phyloP scores from a whole-genome alignment of 35 echinoderm and acorn worm genomes.

The Ptychodera flava region DNA sequence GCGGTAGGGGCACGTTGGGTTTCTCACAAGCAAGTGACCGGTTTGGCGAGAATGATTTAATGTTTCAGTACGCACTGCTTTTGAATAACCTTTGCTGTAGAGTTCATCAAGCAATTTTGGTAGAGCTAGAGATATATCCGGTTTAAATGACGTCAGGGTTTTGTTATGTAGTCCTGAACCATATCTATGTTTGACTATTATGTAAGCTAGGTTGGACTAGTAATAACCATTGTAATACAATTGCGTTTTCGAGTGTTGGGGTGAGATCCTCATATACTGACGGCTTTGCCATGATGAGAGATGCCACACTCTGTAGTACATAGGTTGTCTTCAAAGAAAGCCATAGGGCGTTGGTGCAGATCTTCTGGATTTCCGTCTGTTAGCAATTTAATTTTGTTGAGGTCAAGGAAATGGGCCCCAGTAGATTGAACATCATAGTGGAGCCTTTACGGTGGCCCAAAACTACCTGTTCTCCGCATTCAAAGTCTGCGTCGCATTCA shows the following conservation, averaged over 20 bases:
- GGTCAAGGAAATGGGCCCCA: not conserved
- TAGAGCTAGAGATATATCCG: slow-evolving; percentile 9
- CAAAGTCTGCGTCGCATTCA: too few species aligned
- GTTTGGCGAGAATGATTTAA: too few species aligned
- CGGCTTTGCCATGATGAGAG: not conserved
- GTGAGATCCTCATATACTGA: not conserved
- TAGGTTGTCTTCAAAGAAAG: slow-evolving; percentile 17
- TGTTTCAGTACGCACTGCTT: not conserved
- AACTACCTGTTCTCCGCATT: too few species aligned
- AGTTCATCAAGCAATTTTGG: slow-evolving; percentile 17
- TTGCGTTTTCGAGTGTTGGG: slow-evolving; percentile 13
- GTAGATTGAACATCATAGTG: not conserved
- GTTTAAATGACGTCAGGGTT: slow-evolving; percentile 8
- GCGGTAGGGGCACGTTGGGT: too few species aligned
- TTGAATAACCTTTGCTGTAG: not conserved
- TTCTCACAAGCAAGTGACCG: too few species aligned
- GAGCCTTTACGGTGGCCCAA: too few species aligned
- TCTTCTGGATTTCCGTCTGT: slow-evolving; percentile 5
- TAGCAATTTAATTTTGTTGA: slow-evolving; percentile 8
- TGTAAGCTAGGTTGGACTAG: not conserved
- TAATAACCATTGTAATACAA: not conserved
- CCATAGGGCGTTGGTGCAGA: slow-evolving; percentile 1
- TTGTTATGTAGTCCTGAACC: slow-evolving; percentile 24
- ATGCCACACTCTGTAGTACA: not conserved
- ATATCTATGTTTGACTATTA: slow-evolving; percentile 20